phyloP scores from a whole-genome alignment of 92 coral and sea anemone species.

The Heteractis magnifica region DNA sequence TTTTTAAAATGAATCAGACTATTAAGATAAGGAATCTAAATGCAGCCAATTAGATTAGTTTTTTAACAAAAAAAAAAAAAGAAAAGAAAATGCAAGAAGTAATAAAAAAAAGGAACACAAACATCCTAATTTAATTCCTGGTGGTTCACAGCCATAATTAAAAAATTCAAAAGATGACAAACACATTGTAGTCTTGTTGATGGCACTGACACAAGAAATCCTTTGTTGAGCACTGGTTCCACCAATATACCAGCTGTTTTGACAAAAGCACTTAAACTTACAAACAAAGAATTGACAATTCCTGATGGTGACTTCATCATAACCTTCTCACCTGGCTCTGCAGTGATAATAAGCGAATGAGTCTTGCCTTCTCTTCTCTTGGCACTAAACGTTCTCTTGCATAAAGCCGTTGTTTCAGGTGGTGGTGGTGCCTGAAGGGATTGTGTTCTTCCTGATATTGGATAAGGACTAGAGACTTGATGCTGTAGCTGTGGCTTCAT shows the following conservation, averaged over 20 bases:
- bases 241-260: background rate
- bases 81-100: too few relatives aligned
- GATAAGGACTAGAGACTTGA: conserved; percentile 60
- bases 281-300: conserved; percentile 9
- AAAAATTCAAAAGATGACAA: background rate
- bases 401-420: conserved; percentile 50
- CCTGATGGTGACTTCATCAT: conserved; percentile 17
- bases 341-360: conserved; percentile 35
- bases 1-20: too few relatives aligned
- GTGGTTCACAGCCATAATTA: too few relatives aligned
- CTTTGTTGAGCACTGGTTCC: background rate
- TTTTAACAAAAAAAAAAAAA: too few relatives aligned
- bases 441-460: conserved; percentile 66
- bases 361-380: conserved; percentile 97
- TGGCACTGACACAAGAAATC: background rate
- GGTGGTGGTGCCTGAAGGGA: conserved; percentile 76
- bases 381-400: conserved; percentile 85
- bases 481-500: conserved; percentile 63
- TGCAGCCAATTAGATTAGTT: too few relatives aligned
- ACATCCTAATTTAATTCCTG: too few relatives aligned
- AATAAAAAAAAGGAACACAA: too few relatives aligned
- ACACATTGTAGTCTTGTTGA: background rate
- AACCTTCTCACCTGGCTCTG: conserved; percentile 69
- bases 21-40: too few relatives aligned
- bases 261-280: background rate